Conservation (phyloP, 2,113 vertebrate genomes). For the Gnathonemus echidnorhynchus region DNA sequence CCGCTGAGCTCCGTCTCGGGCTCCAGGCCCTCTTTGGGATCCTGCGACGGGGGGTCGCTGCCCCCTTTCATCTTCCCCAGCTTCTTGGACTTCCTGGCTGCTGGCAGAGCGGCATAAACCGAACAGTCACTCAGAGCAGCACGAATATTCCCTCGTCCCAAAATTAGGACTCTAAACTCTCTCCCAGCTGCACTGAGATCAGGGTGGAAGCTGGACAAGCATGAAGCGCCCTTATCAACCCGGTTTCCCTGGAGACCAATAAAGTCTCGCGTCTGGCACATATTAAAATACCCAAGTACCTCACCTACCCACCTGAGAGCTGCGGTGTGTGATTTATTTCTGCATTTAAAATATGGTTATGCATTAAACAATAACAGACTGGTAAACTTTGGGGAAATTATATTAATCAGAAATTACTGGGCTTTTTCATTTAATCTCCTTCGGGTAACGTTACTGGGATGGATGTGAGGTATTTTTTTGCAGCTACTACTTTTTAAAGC, state of each 20-base stretch:
- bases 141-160: neutral
- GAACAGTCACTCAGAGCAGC: neutral
- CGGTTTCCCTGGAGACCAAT: slow-evolving; percentile 15
- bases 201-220: slow-evolving; percentile 9
- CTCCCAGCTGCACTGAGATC: neutral
- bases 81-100: slow-evolving; percentile 97
- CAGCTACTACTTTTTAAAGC: neutral
- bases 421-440: neutral
- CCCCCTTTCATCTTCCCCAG: slow-evolving; percentile 90
- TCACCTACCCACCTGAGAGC: neutral
- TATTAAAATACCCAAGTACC: neutral
- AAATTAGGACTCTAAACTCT: neutral
- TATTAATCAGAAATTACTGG: neutral
- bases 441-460: neutral
- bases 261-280: neutral
- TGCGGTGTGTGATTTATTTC: neutral
- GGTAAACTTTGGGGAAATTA: neutral
- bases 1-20: slow-evolving; percentile 77
- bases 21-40: slow-evolving; percentile 75
- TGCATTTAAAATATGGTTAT: neutral
- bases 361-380: neutral
- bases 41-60: slow-evolving; percentile 72
- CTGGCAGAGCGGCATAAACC: slow-evolving; percentile 15
- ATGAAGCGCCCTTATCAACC: neutral
- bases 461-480: neutral